phyloP scores from a whole-genome alignment of 2,888 invertebrate genomes.

The Rosalia funebris region DNA sequence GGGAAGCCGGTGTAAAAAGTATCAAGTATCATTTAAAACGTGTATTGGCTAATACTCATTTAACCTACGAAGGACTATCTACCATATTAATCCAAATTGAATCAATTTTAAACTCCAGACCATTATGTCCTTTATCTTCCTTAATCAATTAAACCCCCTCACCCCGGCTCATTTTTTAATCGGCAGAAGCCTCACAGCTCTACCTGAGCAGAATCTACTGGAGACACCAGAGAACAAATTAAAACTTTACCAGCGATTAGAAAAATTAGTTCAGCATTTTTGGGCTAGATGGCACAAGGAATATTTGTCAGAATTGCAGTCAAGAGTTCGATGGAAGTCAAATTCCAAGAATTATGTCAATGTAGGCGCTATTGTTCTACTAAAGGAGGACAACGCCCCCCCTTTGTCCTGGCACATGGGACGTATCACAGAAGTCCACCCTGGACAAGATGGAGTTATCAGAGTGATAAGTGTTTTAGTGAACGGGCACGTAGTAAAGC shows the following conservation, averaged over 20 bases:
- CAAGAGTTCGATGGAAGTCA: constrained; percentile 32
- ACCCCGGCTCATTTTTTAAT: constrained; percentile 39
- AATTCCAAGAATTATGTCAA: background rate
- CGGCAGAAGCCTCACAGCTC: constrained; percentile 27
- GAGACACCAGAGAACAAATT: constrained; percentile 21
- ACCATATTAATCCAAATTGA: constrained; percentile 39
- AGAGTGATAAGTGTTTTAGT: background rate
- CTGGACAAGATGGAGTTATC: background rate
- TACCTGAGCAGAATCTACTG: constrained; percentile 32
- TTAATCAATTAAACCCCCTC: constrained; percentile 26
- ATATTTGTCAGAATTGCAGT: constrained; percentile 37
- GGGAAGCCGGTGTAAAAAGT: constrained; percentile 37
- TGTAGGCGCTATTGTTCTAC: background rate
- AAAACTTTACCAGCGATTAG: constrained; percentile 23
- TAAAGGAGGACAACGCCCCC: background rate
- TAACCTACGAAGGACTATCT: constrained; percentile 35
- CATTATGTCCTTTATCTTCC: constrained; percentile 31
- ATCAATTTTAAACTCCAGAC: constrained; percentile 40
- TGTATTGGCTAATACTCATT: constrained; percentile 23
- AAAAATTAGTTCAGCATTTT: constrained; percentile 32
- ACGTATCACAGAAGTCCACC: background rate
- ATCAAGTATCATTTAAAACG: constrained; percentile 30
- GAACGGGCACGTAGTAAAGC: background rate
- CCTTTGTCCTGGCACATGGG: background rate
- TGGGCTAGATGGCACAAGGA: constrained; percentile 35